Evolutionary conservation across 2,113 vertebrate species (phyloP).

Genomic region (Platysternon megacephalum): DNA sequence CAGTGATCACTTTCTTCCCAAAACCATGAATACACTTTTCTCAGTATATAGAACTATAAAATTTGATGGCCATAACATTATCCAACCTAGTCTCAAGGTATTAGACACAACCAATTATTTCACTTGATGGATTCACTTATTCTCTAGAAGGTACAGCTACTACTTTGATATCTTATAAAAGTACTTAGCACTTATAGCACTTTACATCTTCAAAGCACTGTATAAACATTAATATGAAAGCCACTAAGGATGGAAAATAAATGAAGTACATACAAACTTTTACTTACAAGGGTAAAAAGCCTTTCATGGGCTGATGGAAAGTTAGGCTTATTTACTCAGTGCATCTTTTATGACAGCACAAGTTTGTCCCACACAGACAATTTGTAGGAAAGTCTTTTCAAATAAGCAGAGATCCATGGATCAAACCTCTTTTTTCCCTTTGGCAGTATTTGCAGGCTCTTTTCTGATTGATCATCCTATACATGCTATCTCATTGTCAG

Average conservation of each 20-base stretch:
- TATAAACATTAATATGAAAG: slow-evolving; percentile 52
- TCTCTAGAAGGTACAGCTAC: slow-evolving; percentile 14
- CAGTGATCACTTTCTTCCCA: neutral
- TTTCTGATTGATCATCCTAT: neutral
- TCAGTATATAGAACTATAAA: neutral
- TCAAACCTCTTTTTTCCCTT: neutral
- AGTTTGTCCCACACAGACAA: neutral
- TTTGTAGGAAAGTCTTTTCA: neutral
- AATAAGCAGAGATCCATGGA: accelerated
- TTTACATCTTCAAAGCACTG: slow-evolving; percentile 59
- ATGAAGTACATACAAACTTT: slow-evolving; percentile 33
- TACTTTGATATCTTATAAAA: slow-evolving; percentile 59
- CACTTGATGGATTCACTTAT: slow-evolving; percentile 31
- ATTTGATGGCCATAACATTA: neutral
- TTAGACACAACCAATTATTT: slow-evolving; percentile 50
- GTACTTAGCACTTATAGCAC: slow-evolving; percentile 36
- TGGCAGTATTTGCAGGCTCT: neutral
- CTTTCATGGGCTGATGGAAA: neutral
- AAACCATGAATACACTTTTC: neutral
- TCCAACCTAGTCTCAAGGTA: neutral
- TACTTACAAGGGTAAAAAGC: slow-evolving; percentile 32
- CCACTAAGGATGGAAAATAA: slow-evolving; percentile 45
- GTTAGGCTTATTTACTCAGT: neutral
- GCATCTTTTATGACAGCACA: neutral
- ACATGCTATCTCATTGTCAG: neutral